Base-by-base conservation (phyloP, 2,888 invertebrate species). In the Leucophora obtusa region DNA sequence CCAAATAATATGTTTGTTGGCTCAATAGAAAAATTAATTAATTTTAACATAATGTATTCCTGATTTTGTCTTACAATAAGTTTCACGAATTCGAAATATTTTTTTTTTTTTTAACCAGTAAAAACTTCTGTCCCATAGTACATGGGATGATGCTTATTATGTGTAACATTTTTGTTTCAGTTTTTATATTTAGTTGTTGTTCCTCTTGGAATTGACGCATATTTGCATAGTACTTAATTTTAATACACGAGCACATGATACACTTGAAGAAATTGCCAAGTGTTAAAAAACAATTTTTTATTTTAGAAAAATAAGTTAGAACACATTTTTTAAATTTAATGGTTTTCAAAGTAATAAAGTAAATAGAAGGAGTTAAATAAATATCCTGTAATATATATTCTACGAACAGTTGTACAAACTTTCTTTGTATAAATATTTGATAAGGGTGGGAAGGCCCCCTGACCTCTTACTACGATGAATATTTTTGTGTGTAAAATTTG, bases 181-280 rank as follows among this genome's bases (percentile, higher is more conserved):
- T 38, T 28, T 28, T 28, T 28, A 0, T 38, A 38, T 38, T 38
- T 38, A 11, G 38, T 11, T 38, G 11, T 14, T 38, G 38, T 38
- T 9, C 38, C 38, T 38, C 14, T 11, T 4, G 11, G 14, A 38
- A 38, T 10, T 59, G 59, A 38, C 35, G 18, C 35, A 35, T 59
- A 17, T 59, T 59, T 33, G 58, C 17, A 38, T 35, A 35, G 11
- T 17, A 35, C 9, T 59, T 59, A 58, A 58, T 58, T 58, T 17
- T 17, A 54, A 58, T 33, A 10, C 10, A 58, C 28, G 24, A 28
- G 33, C 56, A 33, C 15, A 33, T 33, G 56, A 58, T 58, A 33
- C 15, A 43, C 38, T 59, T 18, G 18, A 14, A 58, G 18, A 59
- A 38, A 24, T 24, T 60, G 9, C 1, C n/a, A 18, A 43, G 43